Base-by-base conservation (phyloP, 2,113 vertebrate genomes). In the Odocoileus hemionus region DNA sequence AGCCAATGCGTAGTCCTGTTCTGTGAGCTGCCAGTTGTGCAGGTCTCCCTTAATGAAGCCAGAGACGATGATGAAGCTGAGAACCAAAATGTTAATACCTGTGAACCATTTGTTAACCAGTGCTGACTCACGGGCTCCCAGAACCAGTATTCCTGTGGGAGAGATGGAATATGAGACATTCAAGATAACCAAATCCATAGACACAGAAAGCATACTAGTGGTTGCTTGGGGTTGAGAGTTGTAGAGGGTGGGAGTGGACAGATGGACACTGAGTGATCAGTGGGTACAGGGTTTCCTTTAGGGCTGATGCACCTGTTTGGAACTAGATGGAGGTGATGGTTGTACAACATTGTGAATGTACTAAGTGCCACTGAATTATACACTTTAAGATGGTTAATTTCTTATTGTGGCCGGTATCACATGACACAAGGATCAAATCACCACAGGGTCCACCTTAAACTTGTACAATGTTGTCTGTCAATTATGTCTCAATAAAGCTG, bases 91-190 rank as follows among this genome's bases (percentile, higher is more conserved):
- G 97, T 99, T 99, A 95, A 99, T 97, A 0, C 98, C 99, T 0
- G 99, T 99, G 99, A 99, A 99, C 93, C 99, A 98, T 97, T 99
- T 99, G 96, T 99, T 99, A 80, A 99, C 99, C 2, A 99, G 97
- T 8, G 99, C 99, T 0, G 99, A 99, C 98, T 99, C 99, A 0
- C 99, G 99, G 82, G 99, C 99, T 0, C 99, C 99, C 15, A 99
- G 99, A 7, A 99, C 99, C 98, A 99, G 98, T 76, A 99, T 98
- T 0, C 98, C 99, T 99, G 98, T 1, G 76, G 9, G 16, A 43
- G 3, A 99, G 25, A 3, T 0, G 2, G 74, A 99, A 97, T 17
- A 85, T 0, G 6, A 58, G 50, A 50, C 3, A 1, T 8, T 8
- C 25, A 30, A 6, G 17, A 58, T 21, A 43, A 76, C 21, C 10